Conservation (phyloP, 2,797 vertebrate species). For the Chiloscyllium punctatum region DNA sequence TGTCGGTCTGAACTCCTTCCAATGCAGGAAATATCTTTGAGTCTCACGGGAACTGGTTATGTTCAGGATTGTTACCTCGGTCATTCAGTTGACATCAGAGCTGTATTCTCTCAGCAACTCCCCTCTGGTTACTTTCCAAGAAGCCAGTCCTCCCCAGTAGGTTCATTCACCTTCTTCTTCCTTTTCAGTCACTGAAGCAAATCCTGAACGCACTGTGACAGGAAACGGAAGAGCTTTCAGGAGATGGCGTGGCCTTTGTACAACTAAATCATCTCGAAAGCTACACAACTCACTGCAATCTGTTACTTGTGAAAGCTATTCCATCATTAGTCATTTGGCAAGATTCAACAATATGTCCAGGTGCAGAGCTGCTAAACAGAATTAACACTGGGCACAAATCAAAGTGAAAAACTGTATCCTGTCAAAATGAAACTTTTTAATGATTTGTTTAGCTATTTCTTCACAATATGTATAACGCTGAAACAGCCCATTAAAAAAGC, state of each 20-base stretch:
- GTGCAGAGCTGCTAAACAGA: background rate
- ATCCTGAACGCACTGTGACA: conserved; percentile 15
- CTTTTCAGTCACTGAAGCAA: conserved; percentile 39
- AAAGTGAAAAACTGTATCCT: background rate
- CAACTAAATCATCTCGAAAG: background rate
- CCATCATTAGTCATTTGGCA: background rate
- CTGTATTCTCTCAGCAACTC: background rate
- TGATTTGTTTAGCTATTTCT: conserved; percentile 10
- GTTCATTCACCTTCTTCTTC: conserved; percentile 40
- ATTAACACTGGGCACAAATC: background rate
- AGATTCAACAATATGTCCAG: background rate
- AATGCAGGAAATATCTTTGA: background rate
- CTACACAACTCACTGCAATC: background rate
- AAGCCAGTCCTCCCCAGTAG: conserved; percentile 20
- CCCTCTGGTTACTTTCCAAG: conserved; percentile 23
- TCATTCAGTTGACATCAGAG: conserved; percentile 11
- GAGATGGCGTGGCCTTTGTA: background rate
- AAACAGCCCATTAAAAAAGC: background rate
- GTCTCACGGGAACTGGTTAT: background rate
- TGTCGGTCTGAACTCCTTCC: background rate
- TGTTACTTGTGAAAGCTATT: background rate
- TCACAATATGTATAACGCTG: background rate
- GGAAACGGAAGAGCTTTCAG: conserved; percentile 13
- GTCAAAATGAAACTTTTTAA: background rate
- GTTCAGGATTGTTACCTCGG: background rate